Base-by-base conservation (phyloP, 2,888 invertebrate genomes). In the Drosophila anceps region DNA sequence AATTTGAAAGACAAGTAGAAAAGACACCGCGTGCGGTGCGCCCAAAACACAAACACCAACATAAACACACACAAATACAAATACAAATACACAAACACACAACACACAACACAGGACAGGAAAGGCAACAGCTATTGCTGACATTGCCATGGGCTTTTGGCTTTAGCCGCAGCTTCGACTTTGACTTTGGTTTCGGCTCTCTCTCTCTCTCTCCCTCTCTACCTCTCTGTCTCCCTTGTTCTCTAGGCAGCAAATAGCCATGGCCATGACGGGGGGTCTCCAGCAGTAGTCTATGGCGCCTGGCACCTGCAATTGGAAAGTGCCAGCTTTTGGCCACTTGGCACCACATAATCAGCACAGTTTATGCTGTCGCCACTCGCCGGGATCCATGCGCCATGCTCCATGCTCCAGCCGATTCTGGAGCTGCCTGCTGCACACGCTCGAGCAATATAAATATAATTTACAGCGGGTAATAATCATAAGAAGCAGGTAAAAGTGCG, bases 361-460 rank as follows among this genome's bases (percentile, higher is more conserved):
- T 83, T 81, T 81, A 81, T 83, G 84, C 81, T 76, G 81, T 80
- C 81, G 81, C 70, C 84, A 57, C 54, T 50, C 27, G 35, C 20
- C 43, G 35, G 35, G 20, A 24, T 39, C 29, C 53, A 24, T n/a
- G 15, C 37, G 12, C 8, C 31, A 10, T n/a, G 18, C 24, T 13
- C 29, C 33, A 7, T 10, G 10, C 29, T 27, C 10, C 48, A 31
- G 39, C 24, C 18, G 18, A 24, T n/a, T 50, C 51, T 50, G 27
- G 27, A 43, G 64, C 75, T 62, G 79, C 69, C 69, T 69, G 79
- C 65, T 71, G 69, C 83, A 70, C 80, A 80, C 81, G 75, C 81
- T 80, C 50, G 68, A 67, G 80, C 84, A 80, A 83, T 83, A 81
- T 81, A 76, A 83, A 83, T 84, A 83, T 81, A 81, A 83, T 81